A percentile compares a stretch with the other conserved stretches of the same genome.
These are phyloP conservation scores for Grammomys surdaster DNA, from an alignment of 2,113 vertebrate species.

Conservation along the genomic window DNA sequence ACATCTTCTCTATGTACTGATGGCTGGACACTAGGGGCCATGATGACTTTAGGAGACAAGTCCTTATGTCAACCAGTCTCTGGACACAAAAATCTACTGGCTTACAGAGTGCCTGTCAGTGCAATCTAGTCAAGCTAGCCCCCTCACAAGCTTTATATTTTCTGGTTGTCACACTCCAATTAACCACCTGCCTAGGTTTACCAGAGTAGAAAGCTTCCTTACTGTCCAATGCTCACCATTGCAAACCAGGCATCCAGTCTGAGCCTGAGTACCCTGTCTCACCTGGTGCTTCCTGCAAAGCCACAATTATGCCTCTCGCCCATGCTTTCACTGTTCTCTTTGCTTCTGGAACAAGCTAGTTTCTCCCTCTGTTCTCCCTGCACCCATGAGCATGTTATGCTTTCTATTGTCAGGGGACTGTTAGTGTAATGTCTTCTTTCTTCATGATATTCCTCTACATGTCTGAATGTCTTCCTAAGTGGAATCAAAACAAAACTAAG, in stretches of 20 bases:
- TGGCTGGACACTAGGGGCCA: not conserved
- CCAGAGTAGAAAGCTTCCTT: not conserved
- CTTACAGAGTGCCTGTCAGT: not conserved
- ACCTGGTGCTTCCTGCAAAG: not conserved
- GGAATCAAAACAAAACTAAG: not conserved
- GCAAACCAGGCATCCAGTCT: not conserved
- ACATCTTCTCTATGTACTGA: not conserved
- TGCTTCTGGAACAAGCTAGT: not conserved
- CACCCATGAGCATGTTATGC: fast-evolving
- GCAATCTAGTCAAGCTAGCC: not conserved
- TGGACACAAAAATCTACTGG: not conserved
- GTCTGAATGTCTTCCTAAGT: not conserved
- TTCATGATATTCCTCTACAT: not conserved
- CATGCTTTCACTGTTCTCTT: not conserved
- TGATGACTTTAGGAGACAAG: not conserved
- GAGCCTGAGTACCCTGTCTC: not conserved
- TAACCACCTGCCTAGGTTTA: not conserved
- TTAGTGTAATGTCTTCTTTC: not conserved
- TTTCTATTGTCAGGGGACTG: not conserved
- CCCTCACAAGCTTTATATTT: not conserved
- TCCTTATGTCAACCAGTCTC: not conserved
- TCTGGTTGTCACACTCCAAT: not conserved
- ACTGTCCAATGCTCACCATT: not conserved
- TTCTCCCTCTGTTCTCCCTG: not conserved
- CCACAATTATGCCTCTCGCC: not conserved